Percentiles rank a stretch among this genome's conserved stretches.
phyloP scores from a whole-genome alignment of 2,113 vertebrate genomes.

The Abramis brama region DNA sequence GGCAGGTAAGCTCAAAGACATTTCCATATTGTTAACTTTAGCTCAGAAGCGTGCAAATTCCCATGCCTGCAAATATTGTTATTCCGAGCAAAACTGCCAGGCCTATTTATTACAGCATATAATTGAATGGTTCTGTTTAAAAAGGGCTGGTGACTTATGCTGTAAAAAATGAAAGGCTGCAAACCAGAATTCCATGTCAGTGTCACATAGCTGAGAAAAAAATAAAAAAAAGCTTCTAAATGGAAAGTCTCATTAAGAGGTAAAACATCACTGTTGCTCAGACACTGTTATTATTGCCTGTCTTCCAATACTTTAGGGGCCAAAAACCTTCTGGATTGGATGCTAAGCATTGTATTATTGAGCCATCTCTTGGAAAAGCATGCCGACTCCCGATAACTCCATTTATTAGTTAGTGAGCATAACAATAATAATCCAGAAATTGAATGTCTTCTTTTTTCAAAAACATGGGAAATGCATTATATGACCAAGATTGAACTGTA shows the following conservation, averaged over 20 bases:
- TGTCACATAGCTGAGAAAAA: constrained; percentile 17
- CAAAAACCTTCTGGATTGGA: constrained; percentile 1
- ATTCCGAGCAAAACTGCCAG: constrained; percentile 29
- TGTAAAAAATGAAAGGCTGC: constrained; percentile 20
- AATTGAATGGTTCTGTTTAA: constrained; percentile 32
- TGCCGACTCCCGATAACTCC: constrained; percentile 28
- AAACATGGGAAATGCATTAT: constrained; percentile 20
- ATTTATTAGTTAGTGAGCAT: constrained; percentile 27
- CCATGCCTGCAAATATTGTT: constrained; percentile 35
- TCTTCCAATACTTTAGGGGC: not conserved
- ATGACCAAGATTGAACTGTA: not conserved
- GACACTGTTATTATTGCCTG: constrained; percentile 6
- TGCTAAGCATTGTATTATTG: constrained; percentile 19
- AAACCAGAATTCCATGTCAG: constrained; percentile 28
- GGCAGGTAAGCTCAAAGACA: constrained; percentile 41
- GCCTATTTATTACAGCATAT: constrained; percentile 39
- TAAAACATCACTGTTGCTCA: constrained; percentile 21
- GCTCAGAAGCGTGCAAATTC: constrained; percentile 37
- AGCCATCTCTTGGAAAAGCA: constrained; percentile 7
- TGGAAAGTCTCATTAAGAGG: constrained; percentile 18
- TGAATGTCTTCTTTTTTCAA: constrained; percentile 20
- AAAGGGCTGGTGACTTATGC: constrained; percentile 23
- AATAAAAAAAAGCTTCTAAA: not conserved
- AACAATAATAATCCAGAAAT: constrained; percentile 26
- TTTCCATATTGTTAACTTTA: constrained; percentile 38